Conservation (phyloP, 1,140 invertebrate species). For the Formica selysi region DNA sequence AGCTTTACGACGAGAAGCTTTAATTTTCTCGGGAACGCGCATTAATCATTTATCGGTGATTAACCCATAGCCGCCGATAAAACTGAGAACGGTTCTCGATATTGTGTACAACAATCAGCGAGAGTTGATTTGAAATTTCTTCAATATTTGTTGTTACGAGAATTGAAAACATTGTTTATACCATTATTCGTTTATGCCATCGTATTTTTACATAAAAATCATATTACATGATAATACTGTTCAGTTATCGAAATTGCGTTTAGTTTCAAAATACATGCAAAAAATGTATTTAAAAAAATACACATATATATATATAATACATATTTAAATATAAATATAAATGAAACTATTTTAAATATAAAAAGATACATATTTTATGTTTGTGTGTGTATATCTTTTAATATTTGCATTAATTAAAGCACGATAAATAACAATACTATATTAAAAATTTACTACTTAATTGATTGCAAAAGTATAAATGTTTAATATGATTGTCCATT, state of each 20-base stretch:
- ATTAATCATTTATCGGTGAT: slow-evolving; percentile 60
- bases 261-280: neutral
- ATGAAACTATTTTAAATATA: too few relatives aligned
- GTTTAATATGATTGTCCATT: too few relatives aligned
- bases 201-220: neutral
- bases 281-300: too few relatives aligned
- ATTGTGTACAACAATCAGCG: slow-evolving; percentile 16
- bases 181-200: neutral
- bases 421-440: too few relatives aligned
- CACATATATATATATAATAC: too few relatives aligned
- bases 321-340: too few relatives aligned
- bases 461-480: too few relatives aligned
- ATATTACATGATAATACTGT: too few relatives aligned
- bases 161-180: neutral
- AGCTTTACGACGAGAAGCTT: slow-evolving; percentile 54
- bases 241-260: neutral
- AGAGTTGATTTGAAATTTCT: slow-evolving; percentile 1
- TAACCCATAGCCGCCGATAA: slow-evolving; percentile 53
- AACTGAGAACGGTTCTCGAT: slow-evolving; percentile 40
- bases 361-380: too few relatives aligned
- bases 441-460: too few relatives aligned
- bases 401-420: too few relatives aligned
- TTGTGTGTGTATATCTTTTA: too few relatives aligned
- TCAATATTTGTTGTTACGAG: slow-evolving; percentile 10
- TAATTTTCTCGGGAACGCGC: slow-evolving; percentile 54